These are phyloP conservation scores for Cabera pusaria DNA, from an alignment of 2,888 invertebrate genomes.

Conservation along the genomic window DNA sequence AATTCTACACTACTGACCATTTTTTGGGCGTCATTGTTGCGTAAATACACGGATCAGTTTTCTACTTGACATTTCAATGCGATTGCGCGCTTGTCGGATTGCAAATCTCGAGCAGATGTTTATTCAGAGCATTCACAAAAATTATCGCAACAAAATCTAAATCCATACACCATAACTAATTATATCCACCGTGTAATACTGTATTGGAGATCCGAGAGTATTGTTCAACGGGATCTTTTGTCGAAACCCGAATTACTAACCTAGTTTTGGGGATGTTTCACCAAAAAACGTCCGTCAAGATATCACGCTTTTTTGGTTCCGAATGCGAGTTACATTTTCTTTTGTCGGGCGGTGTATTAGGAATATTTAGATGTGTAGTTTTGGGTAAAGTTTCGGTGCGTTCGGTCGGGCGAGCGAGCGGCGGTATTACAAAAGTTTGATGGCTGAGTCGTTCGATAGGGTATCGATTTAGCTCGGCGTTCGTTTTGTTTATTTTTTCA, in stretches of 20 bases:
- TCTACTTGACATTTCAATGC: constrained; percentile 77
- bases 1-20: constrained; percentile 56
- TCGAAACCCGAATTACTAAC: constrained; percentile 77
- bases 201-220: constrained; percentile 49
- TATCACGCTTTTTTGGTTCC: constrained; percentile 76
- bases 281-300: constrained; percentile 63
- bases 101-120: constrained; percentile 77
- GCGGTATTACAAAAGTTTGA: constrained; percentile 74
- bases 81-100: constrained; percentile 65
- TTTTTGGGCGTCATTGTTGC: constrained; percentile 67
- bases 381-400: constrained; percentile 30
- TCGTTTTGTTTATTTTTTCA: constrained; percentile 66
- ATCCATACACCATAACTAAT: constrained; percentile 83
- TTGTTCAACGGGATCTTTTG: constrained; percentile 68
- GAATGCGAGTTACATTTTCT: constrained; percentile 73
- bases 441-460: constrained; percentile 56
- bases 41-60: constrained; percentile 67
- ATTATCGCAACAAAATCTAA: constrained; percentile 81
- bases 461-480: constrained; percentile 71
- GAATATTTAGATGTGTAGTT: constrained; percentile 59
- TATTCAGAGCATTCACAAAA: constrained; percentile 72
- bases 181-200: constrained; percentile 80
- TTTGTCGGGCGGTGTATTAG: constrained; percentile 69
- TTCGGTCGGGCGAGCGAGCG: constrained; percentile 38
- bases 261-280: constrained; percentile 77